Evolutionary conservation across 2,797 vertebrate genomes (phyloP).

Genomic region (Phyllotis vaccarum): DNA sequence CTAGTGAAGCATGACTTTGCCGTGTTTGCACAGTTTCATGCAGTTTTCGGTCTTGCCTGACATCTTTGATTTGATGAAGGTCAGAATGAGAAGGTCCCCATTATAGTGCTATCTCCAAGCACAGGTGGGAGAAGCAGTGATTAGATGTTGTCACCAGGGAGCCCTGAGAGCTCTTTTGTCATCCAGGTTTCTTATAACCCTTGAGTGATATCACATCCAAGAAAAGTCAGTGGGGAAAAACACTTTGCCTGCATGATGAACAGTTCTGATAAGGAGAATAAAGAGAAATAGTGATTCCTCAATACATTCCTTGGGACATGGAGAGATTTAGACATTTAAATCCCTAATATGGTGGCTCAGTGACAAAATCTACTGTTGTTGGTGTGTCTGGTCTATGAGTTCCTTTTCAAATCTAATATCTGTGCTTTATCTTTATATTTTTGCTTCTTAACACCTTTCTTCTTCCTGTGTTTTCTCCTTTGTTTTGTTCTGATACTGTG

Average conservation of each 20-base stretch:
- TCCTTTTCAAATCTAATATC: background rate
- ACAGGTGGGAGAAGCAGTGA: background rate
- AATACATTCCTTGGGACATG: background rate
- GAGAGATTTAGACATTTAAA: background rate
- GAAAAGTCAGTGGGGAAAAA: background rate
- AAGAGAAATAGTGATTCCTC: background rate
- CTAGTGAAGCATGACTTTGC: background rate
- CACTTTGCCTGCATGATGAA: background rate
- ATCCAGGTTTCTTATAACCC: background rate
- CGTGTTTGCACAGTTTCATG: fast-evolving
- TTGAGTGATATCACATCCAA: background rate
- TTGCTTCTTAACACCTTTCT: background rate
- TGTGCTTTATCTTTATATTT: background rate
- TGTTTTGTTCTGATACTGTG: background rate
- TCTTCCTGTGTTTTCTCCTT: background rate
- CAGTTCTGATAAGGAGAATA: background rate
- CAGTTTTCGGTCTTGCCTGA: background rate
- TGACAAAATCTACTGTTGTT: background rate
- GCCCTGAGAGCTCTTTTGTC: background rate
- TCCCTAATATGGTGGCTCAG: fast-evolving
- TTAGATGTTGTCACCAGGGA: background rate
- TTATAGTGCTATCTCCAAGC: background rate
- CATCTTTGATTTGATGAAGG: background rate
- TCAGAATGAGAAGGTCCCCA: background rate
- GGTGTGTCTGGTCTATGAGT: background rate